Evolutionary conservation across 2,113 vertebrate species (phyloP).

Genomic region (Rattus norvegicus): DNA sequence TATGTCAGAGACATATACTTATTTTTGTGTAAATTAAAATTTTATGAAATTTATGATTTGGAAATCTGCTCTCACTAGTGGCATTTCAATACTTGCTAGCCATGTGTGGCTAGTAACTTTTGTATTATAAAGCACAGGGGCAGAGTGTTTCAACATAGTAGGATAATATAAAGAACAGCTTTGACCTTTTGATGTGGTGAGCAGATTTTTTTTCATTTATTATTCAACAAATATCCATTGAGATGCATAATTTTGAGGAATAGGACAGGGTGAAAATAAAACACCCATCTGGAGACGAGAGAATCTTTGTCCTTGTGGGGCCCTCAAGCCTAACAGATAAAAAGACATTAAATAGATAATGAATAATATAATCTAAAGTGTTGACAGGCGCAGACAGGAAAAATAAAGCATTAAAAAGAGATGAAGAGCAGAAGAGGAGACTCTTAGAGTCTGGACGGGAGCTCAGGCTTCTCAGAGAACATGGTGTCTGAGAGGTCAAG

Average conservation of each 20-base stretch:
- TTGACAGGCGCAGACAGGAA: background rate
- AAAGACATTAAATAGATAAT: conserved; percentile 11
- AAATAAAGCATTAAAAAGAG: background rate
- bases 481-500: background rate
- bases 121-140: background rate
- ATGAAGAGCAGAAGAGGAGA: background rate
- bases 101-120: background rate
- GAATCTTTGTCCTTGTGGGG: background rate
- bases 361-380: background rate
- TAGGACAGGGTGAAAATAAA: background rate
- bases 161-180: background rate
- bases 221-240: background rate
- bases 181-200: background rate
- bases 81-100: background rate
- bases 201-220: conserved; percentile 23
- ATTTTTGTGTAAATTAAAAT: background rate
- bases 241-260: background rate
- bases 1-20: background rate
- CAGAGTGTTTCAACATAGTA: background rate
- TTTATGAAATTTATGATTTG: background rate
- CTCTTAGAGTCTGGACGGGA: background rate
- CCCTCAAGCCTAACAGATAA: background rate
- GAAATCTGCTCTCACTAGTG: background rate
- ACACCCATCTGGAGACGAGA: background rate
- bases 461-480: background rate